These are phyloP conservation scores for Herminia tarsipennalis DNA, from an alignment of 2,888 invertebrate species.

Conservation along the genomic window DNA sequence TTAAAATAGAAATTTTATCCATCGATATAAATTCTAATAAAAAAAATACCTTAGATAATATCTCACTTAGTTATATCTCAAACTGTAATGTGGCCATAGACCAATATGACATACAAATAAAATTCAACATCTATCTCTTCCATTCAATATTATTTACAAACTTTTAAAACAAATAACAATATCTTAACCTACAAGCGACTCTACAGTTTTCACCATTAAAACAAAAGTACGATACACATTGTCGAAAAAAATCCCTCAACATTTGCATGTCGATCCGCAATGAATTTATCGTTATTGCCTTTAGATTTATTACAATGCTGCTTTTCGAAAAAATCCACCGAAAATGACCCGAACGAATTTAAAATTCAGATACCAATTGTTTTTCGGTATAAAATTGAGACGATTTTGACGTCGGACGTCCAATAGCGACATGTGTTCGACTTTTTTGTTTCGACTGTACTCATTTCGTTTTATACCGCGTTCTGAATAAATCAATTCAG, in stretches of 20 bases:
- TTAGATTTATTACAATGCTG: slow-evolving; percentile 78
- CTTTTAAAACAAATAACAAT: not conserved
- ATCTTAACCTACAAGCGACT: slow-evolving; percentile 42
- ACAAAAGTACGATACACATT: slow-evolving; percentile 70
- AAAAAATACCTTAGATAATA: too few species aligned
- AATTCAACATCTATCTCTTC: too few species aligned
- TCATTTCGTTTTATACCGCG: slow-evolving; percentile 50
- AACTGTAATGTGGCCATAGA: too few species aligned
- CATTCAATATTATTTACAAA: not conserved
- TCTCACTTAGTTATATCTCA: too few species aligned
- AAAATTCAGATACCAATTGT: slow-evolving; percentile 82
- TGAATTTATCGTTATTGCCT: slow-evolving; percentile 85
- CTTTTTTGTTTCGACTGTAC: slow-evolving; percentile 50
- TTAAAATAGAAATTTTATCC: too few species aligned
- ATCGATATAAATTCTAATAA: too few species aligned
- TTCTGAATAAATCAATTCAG: slow-evolving; percentile 70
- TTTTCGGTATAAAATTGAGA: slow-evolving; percentile 81
- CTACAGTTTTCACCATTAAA: slow-evolving; percentile 50
- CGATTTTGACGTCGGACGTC: slow-evolving; percentile 80
- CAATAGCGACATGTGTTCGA: slow-evolving; percentile 69
- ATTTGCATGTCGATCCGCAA: slow-evolving; percentile 85
- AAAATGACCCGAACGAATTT: slow-evolving; percentile 80
- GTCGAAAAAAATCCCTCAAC: slow-evolving; percentile 78
- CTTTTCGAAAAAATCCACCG: slow-evolving; percentile 75
- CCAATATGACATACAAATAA: too few species aligned